Conservation (phyloP, 2,113 vertebrate genomes). For the Isichthys henryi region DNA sequence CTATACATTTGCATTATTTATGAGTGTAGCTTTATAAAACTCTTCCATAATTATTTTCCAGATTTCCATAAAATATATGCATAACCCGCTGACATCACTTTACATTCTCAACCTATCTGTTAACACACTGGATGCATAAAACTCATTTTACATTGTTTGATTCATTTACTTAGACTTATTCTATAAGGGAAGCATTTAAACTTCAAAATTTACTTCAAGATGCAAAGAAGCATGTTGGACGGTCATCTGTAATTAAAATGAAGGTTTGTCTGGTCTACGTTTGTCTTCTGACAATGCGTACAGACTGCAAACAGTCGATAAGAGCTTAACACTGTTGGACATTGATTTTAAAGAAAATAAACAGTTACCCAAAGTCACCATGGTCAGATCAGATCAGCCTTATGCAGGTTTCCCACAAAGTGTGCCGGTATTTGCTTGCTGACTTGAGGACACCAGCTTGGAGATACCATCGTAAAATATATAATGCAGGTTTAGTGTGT, state of each 20-base stretch:
- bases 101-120: not conserved
- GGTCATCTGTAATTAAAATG: not conserved
- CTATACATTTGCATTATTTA: slow-evolving; percentile 64
- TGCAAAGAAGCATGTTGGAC: not conserved
- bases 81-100: slow-evolving; percentile 14
- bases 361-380: not conserved
- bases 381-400: not conserved
- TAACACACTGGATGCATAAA: not conserved
- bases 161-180: not conserved
- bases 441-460: not conserved
- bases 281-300: not conserved
- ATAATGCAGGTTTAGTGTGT: not conserved
- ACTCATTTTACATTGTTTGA: not conserved
- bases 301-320: not conserved
- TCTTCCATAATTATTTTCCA: slow-evolving; percentile 57
- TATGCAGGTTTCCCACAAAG: not conserved
- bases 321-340: not conserved
- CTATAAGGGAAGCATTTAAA: not conserved
- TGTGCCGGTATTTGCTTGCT: not conserved
- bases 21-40: slow-evolving; percentile 58
- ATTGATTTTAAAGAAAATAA: not conserved
- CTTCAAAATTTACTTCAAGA: not conserved
- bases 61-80: slow-evolving; percentile 48
- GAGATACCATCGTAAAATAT: not conserved
- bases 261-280: not conserved